Percentiles rank a stretch among this genome's conserved stretches.
Conservation (phyloP, 2,113 vertebrate species). For the Cervus canadensis region DNA sequence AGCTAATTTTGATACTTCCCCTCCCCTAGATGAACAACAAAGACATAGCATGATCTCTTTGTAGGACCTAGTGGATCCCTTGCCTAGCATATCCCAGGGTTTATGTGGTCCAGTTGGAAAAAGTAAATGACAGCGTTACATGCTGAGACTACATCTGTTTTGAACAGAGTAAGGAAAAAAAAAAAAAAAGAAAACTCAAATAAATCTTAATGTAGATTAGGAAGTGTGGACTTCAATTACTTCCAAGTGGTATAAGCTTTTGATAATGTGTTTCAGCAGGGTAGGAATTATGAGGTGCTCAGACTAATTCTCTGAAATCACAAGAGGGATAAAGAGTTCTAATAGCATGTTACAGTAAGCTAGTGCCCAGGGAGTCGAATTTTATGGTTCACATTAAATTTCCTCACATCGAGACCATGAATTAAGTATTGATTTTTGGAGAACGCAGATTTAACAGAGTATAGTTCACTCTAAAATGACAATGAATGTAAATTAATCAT, state of each 20-base stretch:
- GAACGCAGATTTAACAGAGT: neutral
- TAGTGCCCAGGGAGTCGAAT: neutral
- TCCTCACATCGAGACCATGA: neutral
- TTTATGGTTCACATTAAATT: conserved; percentile 25
- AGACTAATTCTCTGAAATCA: conserved; percentile 45
- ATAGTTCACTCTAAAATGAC: conserved; percentile 14
- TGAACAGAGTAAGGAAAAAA: neutral
- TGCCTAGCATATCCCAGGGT: no score
- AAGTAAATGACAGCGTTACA: neutral
- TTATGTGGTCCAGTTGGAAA: neutral
- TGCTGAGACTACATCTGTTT: neutral
- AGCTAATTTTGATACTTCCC: neutral
- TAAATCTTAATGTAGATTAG: conserved; percentile 13
- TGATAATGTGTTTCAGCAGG: conserved; percentile 34
- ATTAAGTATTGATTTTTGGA: conserved; percentile 44
- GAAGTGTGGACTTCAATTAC: neutral
- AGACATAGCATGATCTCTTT: neutral
- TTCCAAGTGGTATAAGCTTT: neutral
- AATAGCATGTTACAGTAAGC: neutral
- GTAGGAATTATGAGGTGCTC: conserved; percentile 37
- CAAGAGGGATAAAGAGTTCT: conserved; percentile 26
- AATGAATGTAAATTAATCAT: conserved; percentile 14
- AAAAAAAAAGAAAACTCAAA: neutral
- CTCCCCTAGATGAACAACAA: neutral
- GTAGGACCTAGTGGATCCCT: neutral